These are phyloP conservation scores for Pantherophis vulpinus DNA, from an alignment of 2,797 vertebrate genomes.

Conservation along the genomic window DNA sequence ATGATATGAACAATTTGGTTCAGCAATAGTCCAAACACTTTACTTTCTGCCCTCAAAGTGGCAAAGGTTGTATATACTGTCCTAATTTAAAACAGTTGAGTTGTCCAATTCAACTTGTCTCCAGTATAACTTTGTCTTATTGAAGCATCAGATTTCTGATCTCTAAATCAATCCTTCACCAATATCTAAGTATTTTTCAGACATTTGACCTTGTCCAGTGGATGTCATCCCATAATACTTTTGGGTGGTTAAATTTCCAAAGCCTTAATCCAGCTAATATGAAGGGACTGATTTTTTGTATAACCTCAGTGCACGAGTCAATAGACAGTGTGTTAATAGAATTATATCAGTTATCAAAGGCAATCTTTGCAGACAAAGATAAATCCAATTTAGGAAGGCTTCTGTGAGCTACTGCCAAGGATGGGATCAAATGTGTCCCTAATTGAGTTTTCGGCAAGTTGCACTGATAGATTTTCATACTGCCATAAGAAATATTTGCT, in stretches of 20 bases:
- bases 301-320: background rate
- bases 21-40: background rate
- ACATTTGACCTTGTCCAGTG: background rate
- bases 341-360: slow-evolving; percentile 3
- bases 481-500: background rate
- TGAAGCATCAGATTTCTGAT: background rate
- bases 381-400: slow-evolving; percentile 11
- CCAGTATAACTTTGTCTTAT: background rate
- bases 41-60: background rate
- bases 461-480: background rate
- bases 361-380: slow-evolving; percentile 15
- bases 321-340: background rate
- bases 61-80: no score
- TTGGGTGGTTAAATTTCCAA: background rate
- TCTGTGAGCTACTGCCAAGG: slow-evolving; percentile 16
- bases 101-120: background rate
- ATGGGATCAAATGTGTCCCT: slow-evolving; percentile 10
- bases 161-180: background rate
- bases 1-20: background rate
- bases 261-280: background rate
- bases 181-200: background rate
- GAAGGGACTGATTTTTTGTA: background rate
- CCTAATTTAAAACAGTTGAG: background rate
- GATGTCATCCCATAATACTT: background rate
- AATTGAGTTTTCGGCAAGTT: slow-evolving; percentile 20